A percentile compares a stretch with the other conserved stretches of the same genome.
Evolutionary conservation across 2,113 vertebrate species (phyloP).

Genomic region (Oncorhynchus masou): DNA sequence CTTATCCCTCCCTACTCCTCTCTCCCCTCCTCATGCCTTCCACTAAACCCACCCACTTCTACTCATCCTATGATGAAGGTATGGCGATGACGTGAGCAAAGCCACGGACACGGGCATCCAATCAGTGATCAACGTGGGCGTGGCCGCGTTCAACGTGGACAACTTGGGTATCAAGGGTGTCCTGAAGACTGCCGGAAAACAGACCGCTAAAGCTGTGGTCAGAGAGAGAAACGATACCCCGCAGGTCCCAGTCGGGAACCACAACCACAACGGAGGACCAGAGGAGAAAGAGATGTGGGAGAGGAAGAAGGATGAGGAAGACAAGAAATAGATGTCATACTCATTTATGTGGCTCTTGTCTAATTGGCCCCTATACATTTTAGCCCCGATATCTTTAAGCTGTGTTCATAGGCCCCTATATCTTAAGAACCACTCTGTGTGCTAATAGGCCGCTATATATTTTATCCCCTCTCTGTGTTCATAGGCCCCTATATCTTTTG

Average conservation of each 20-base stretch:
- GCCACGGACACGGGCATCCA: constrained; percentile 82
- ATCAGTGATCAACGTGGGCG: constrained; percentile 83
- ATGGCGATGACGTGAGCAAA: constrained; percentile 80
- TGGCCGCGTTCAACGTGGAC: constrained; percentile 86
- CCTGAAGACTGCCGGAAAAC: constrained; percentile 80
- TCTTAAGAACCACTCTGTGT: too few relatives aligned
- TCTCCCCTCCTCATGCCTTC: background rate
- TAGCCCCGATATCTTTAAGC: too few relatives aligned
- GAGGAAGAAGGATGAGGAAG: constrained; percentile 32
- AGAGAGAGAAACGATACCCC: constrained; percentile 62
- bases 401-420: too few relatives aligned
- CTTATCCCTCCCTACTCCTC: background rate
- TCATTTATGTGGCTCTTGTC: background rate
- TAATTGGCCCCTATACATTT: background rate
- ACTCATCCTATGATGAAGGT: constrained; percentile 74
- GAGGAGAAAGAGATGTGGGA: constrained; percentile 2
- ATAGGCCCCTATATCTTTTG: too few relatives aligned
- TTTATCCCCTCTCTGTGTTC: too few relatives aligned
- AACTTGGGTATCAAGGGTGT: constrained; percentile 82
- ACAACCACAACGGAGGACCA: background rate
- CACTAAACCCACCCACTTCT: constrained; percentile 25
- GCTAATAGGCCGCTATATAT: too few relatives aligned
- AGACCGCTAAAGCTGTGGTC: constrained; percentile 73
- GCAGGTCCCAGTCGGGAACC: background rate
- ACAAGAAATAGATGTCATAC: constrained; percentile 9